Percentiles rank a stretch among this genome's conserved stretches.
These are phyloP conservation scores for Andrena trimmerana DNA, from an alignment of 2,888 invertebrate species.

Conservation along the genomic window DNA sequence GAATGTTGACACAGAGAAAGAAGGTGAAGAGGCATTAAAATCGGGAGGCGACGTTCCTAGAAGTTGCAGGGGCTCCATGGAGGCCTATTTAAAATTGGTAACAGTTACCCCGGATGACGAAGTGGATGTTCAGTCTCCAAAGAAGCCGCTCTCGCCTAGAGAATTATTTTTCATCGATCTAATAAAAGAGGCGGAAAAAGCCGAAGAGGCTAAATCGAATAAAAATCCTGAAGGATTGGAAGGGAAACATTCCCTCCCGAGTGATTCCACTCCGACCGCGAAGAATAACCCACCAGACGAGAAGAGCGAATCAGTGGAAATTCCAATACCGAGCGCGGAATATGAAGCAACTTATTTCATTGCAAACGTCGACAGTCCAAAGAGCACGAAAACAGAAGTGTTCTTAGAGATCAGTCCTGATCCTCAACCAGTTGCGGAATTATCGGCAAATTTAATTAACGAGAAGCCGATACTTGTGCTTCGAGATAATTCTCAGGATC, in stretches of 20 bases:
- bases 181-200: slow-evolving; percentile 79
- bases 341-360: slow-evolving; percentile 69
- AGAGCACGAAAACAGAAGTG: slow-evolving; percentile 65
- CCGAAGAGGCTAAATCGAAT: slow-evolving; percentile 39
- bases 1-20: slow-evolving; percentile 8
- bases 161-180: slow-evolving; percentile 85
- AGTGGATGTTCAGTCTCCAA: slow-evolving; percentile 36
- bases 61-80: slow-evolving; percentile 59
- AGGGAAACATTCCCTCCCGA: slow-evolving; percentile 52
- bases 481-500: neutral
- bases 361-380: slow-evolving; percentile 67
- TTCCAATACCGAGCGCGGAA: neutral
- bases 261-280: neutral
- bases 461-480: slow-evolving; percentile 53
- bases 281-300: neutral
- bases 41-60: slow-evolving; percentile 16
- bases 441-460: slow-evolving; percentile 36
- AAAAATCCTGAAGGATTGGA: neutral
- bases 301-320: neutral
- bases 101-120: slow-evolving; percentile 66
- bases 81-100: slow-evolving; percentile 72
- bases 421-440: slow-evolving; percentile 10
- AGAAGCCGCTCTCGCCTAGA: slow-evolving; percentile 81
- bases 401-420: slow-evolving; percentile 62
- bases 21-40: slow-evolving; percentile 11